Conservation (phyloP, 2,797 vertebrate species). For the Kryptopterus vitreolus region DNA sequence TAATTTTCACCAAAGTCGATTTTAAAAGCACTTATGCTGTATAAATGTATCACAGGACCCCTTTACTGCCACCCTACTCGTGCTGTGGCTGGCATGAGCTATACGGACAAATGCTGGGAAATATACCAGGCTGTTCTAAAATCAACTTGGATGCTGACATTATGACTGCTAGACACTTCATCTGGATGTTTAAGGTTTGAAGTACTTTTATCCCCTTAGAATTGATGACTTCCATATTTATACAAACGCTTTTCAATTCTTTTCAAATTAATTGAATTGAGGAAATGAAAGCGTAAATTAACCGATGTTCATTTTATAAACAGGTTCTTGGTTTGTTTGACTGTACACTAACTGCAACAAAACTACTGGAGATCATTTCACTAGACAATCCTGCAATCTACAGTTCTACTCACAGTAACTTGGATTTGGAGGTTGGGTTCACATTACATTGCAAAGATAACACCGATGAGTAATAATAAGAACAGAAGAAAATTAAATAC, state of each 20-base stretch:
- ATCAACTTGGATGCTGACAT: slow-evolving; percentile 54
- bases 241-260: no score
- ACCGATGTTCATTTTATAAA: neutral
- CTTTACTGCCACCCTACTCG: slow-evolving; percentile 70
- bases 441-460: neutral
- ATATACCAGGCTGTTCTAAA: slow-evolving; percentile 70
- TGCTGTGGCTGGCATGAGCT: slow-evolving; percentile 64
- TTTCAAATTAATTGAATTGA: no score
- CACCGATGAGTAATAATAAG: neutral
- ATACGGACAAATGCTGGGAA: slow-evolving; percentile 78
- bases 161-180: slow-evolving; percentile 82
- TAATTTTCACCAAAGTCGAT: no score
- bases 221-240: neutral
- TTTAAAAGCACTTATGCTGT: slow-evolving; percentile 5
- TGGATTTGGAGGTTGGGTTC: slow-evolving; percentile 81
- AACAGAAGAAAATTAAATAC: no score
- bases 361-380: slow-evolving; percentile 75
- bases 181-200: slow-evolving; percentile 90
- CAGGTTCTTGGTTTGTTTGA: slow-evolving; percentile 84
- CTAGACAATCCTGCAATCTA: slow-evolving; percentile 66
- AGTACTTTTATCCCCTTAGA: neutral
- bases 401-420: slow-evolving; percentile 62
- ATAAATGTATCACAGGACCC: slow-evolving; percentile 60
- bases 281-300: neutral
- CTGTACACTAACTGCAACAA: slow-evolving; percentile 73